Percentiles rank a stretch among this genome's conserved stretches.
Conservation (phyloP, 35 echinoderm and acorn worm genomes). For the Holothuria glaberrima region DNA sequence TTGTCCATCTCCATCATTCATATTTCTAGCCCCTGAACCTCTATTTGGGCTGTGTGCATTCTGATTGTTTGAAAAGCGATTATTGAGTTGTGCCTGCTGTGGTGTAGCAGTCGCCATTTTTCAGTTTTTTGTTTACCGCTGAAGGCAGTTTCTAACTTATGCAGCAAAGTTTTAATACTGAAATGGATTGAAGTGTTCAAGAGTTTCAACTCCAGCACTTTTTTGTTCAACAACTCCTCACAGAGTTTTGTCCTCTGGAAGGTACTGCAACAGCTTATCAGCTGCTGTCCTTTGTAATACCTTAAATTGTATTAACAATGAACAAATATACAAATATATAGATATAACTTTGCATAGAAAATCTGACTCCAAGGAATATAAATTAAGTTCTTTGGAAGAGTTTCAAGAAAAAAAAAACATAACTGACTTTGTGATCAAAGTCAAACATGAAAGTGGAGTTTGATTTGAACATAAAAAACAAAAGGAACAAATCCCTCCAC, state of each 20-base stretch:
- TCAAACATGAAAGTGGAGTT: constrained; percentile 65
- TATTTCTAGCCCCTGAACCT: constrained; percentile 33
- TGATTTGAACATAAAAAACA: constrained; percentile 54
- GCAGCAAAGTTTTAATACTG: constrained; percentile 47
- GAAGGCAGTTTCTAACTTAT: constrained; percentile 23
- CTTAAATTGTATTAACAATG: background rate
- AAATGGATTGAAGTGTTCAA: constrained; percentile 23
- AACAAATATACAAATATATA: constrained; percentile 55
- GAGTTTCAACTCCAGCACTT: constrained; percentile 14
- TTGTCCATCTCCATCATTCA: constrained; percentile 37
- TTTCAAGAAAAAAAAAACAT: constrained; percentile 45
- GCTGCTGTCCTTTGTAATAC: too few relatives aligned
- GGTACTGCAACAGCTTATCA: too few relatives aligned
- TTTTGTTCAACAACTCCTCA: background rate
- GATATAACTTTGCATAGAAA: constrained; percentile 53
- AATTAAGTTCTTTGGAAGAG: constrained; percentile 73
- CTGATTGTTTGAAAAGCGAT: constrained; percentile 64
- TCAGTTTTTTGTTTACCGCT: constrained; percentile 36
- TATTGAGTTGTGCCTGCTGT: constrained; percentile 52
- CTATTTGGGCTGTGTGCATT: constrained; percentile 68
- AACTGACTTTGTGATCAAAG: constrained; percentile 14
- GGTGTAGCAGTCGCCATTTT: constrained; percentile 71
- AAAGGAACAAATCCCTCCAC: constrained; percentile 46
- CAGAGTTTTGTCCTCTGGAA: background rate
- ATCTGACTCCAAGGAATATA: constrained; percentile 65